These are phyloP conservation scores for Papilio elwesi DNA, from an alignment of 2,888 invertebrate genomes.

Conservation along the genomic window DNA sequence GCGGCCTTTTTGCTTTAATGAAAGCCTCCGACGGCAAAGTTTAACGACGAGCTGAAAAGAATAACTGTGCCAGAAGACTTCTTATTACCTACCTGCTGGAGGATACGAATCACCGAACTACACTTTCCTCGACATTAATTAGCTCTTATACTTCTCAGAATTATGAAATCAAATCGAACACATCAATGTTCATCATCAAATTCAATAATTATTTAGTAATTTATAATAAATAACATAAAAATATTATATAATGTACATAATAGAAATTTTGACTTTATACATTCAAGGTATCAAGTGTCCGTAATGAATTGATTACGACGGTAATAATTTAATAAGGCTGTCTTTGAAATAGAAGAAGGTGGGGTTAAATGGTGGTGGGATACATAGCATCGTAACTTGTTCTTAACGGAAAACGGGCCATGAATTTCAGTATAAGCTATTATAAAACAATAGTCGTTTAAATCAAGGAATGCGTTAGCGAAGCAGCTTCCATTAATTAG, in stretches of 20 bases:
- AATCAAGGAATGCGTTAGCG: slow-evolving; percentile 71
- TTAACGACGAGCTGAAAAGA: slow-evolving; percentile 66
- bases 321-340: slow-evolving; percentile 31
- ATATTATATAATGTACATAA: background rate
- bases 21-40: slow-evolving; percentile 72
- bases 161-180: background rate
- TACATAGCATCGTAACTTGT: slow-evolving; percentile 41
- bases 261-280: background rate
- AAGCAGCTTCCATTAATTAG: slow-evolving; percentile 81
- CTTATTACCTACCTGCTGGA: slow-evolving; percentile 54
- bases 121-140: slow-evolving; percentile 21
- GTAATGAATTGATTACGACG: slow-evolving; percentile 27
- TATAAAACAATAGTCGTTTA: slow-evolving; percentile 70
- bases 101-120: slow-evolving; percentile 34
- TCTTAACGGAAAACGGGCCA: slow-evolving; percentile 36
- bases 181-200: background rate
- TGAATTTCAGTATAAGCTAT: slow-evolving; percentile 49
- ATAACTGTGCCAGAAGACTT: slow-evolving; percentile 58
- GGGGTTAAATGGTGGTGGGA: slow-evolving; percentile 32
- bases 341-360: slow-evolving; percentile 17
- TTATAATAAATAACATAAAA: background rate
- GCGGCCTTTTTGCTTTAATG: slow-evolving; percentile 78
- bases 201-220: background rate
- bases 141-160: background rate
- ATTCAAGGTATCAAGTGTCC: background rate